A percentile compares a stretch with the other conserved stretches of the same genome.
phyloP scores from a whole-genome alignment of 2,113 vertebrate genomes.

The Petrocephalus microphthalmus region DNA sequence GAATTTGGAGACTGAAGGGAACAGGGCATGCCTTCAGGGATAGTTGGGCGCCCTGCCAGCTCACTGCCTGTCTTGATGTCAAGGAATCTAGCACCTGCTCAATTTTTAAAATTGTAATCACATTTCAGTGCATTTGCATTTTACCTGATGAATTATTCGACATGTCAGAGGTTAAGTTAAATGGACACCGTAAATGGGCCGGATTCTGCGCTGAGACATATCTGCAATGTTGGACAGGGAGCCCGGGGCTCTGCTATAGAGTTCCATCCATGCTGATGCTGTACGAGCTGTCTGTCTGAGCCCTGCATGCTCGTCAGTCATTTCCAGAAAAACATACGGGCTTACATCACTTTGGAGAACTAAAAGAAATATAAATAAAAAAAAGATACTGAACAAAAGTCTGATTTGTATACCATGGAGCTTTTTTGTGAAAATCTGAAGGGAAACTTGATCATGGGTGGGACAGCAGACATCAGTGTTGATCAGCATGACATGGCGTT shows the following conservation, averaged over 20 bases:
- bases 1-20: background rate
- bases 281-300: background rate
- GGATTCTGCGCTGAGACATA: background rate
- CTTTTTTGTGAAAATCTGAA: background rate
- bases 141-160: background rate
- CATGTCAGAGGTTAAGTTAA: background rate
- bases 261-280: background rate
- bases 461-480: background rate
- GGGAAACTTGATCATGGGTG: background rate
- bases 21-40: background rate
- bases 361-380: background rate
- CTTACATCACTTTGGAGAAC: background rate
- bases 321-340: background rate
- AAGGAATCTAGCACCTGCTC: background rate
- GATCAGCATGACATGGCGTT: background rate
- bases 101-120: background rate
- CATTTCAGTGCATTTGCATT: background rate
- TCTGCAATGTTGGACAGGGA: background rate
- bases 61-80: background rate
- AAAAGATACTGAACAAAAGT: background rate
- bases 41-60: background rate
- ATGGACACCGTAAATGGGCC: background rate
- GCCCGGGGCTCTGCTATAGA: background rate
- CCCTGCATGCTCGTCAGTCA: background rate
- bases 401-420: background rate